Percentiles rank a stretch among this genome's conserved stretches.
Evolutionary conservation across 1,140 invertebrate species (phyloP).

Genomic region (Paracyclopina nana): DNA sequence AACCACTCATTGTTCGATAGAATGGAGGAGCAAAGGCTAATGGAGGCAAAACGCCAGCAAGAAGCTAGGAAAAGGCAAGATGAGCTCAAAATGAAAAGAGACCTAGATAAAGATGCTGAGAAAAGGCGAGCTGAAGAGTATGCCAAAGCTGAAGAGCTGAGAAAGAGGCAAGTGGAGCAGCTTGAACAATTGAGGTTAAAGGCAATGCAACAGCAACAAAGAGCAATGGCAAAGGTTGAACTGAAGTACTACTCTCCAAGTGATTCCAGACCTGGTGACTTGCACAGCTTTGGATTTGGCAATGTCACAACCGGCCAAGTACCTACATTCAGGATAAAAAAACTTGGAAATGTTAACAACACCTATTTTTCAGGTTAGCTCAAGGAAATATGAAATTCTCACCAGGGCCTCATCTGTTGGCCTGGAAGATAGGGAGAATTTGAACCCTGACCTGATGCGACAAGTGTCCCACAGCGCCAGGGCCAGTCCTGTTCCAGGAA

Average conservation of each 20-base stretch:
- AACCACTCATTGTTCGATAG: not conserved
- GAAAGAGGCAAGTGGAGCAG: not conserved
- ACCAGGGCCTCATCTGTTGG: too few species aligned
- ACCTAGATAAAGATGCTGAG: not conserved
- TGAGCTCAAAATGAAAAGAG: not conserved
- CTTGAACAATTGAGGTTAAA: not conserved
- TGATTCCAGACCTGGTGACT: not conserved
- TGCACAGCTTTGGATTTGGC: not conserved
- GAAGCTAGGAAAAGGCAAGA: not conserved
- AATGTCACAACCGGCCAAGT: constrained; percentile 6
- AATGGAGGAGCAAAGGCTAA: constrained; percentile 6
- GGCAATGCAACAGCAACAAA: not conserved
- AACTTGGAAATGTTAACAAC: too few species aligned
- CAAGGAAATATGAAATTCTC: too few species aligned
- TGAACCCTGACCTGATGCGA: too few species aligned
- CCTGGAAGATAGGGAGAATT: too few species aligned
- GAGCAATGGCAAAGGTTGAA: not conserved
- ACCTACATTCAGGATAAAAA: too few species aligned
- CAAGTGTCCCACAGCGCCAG: too few species aligned
- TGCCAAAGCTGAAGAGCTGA: not conserved
- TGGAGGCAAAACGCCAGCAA: not conserved
- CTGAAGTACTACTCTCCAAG: not conserved
- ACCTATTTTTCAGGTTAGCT: too few species aligned
- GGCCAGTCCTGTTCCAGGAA: too few species aligned
- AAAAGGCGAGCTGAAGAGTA: not conserved